Evolutionary conservation across 2,888 invertebrate genomes (phyloP).

Genomic region (Pilophorus perplexus): DNA sequence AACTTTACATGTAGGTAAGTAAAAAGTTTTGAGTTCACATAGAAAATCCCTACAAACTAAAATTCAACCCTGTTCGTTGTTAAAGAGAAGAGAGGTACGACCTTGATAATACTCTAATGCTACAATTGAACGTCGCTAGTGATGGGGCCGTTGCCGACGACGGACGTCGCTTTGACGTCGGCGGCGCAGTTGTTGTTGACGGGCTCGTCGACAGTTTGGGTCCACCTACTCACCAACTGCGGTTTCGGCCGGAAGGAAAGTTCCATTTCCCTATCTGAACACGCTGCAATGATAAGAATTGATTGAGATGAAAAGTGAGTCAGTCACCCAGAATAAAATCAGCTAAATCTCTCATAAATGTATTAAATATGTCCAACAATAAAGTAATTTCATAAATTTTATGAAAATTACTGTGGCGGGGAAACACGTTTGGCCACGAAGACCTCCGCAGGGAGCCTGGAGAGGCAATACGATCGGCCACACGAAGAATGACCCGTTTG

Average conservation of each 20-base stretch:
- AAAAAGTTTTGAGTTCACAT: not conserved
- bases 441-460: too few species aligned
- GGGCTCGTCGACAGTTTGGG: constrained; percentile 41
- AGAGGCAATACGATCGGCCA: too few species aligned
- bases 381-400: too few species aligned
- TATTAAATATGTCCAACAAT: too few species aligned
- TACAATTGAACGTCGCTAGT: constrained; percentile 44
- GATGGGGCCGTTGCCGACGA: constrained; percentile 43
- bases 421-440: too few species aligned
- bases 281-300: not conserved
- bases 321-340: too few species aligned
- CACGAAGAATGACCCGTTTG: too few species aligned
- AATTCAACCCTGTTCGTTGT: constrained; percentile 19
- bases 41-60: constrained; percentile 13
- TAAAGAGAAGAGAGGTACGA: constrained; percentile 1
- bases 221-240: constrained; percentile 40
- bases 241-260: constrained; percentile 44
- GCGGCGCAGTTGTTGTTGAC: constrained; percentile 38
- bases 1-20: too few species aligned
- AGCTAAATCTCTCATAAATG: too few species aligned
- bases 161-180: constrained; percentile 16
- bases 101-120: constrained; percentile 37
- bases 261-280: constrained; percentile 37
- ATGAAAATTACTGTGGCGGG: too few species aligned
- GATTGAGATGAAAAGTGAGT: too few species aligned